Evolutionary conservation across 2,113 vertebrate species (phyloP), one percentile per base, ranked within the genome.

Genomic region (Motacilla tschutschensis): DNA sequence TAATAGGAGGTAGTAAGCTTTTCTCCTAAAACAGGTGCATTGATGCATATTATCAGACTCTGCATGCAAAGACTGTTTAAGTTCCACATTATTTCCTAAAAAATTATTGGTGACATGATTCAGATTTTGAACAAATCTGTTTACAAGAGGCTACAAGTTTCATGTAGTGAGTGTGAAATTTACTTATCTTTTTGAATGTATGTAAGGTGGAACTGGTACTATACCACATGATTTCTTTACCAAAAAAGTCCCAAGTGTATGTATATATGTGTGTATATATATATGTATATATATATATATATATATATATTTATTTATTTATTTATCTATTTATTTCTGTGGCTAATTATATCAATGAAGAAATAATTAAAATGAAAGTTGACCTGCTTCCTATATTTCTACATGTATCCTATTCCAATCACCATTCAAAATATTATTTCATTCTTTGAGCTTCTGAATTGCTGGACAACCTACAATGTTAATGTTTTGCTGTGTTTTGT

Each of bases 361-460:
- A 73, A 78, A 70, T 85, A 90, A 76, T 58, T 62, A 58, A 41
- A 78, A 75, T 54, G 29, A 25, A 53, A 75, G 51, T n/a, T 44
- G 24, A 33, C n/a, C 36, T 3, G 0, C 17, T 54, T 70, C 31
- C 24, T 47, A 40, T 20, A 46, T 20, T 33, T 35, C 17, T 35
- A 18, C 12, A 11, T 55, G 16, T n/a, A 21, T 43, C 40, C 26
- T 19, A 4, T 60, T 51, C 12, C 0, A 0, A 76, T 53, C 35
- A 62, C 12, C 26, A 43, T 72, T 79, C 17, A 71, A 73, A 71
- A 9, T 20, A 8, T 17, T 35, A 11, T 29, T 83, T 77, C 1
- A 66, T 72, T 82, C 29, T 76, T 66, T 33, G 38, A 59, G 31
- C 0, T 22, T 79, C 41, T 77, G 33, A 55, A 21, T 54, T 79